phyloP scores from a whole-genome alignment of 2,797 vertebrate genomes.

The Thamnophis elegans region DNA sequence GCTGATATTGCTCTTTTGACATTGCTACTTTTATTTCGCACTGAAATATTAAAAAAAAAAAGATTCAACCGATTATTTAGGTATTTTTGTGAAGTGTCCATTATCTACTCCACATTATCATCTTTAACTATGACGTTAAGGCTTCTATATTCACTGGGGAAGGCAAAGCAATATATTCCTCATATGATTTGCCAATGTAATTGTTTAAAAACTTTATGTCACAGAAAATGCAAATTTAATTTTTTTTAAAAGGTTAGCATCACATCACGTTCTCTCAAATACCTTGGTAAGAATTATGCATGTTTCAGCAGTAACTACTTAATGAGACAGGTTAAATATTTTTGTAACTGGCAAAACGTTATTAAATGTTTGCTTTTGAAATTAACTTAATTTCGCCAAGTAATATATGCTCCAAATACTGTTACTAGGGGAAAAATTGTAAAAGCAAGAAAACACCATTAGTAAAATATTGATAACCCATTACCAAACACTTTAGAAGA shows the following conservation, averaged over 20 bases:
- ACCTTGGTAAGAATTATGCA: neutral
- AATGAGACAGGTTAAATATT: neutral
- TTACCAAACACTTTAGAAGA: neutral
- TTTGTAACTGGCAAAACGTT: neutral
- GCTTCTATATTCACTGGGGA: neutral
- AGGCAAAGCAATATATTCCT: neutral
- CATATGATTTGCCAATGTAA: neutral
- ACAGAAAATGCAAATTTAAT: neutral
- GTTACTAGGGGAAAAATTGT: neutral
- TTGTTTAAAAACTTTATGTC: neutral
- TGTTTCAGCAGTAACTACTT: neutral
- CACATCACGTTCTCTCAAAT: neutral
- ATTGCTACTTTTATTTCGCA: constrained; percentile 99
- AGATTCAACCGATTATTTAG: neutral
- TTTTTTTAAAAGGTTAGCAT: neutral
- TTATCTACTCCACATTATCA: neutral
- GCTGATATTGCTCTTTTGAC: constrained; percentile 99
- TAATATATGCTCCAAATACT: neutral
- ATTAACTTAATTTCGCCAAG: neutral
- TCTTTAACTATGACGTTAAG: neutral
- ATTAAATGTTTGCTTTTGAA: neutral
- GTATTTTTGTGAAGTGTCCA: neutral
- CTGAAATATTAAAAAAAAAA: constrained; percentile 65
- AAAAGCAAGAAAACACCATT: neutral
- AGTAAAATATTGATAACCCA: neutral